Conservation (phyloP, 2,888 invertebrate genomes). For the Stratiomys singularior region DNA sequence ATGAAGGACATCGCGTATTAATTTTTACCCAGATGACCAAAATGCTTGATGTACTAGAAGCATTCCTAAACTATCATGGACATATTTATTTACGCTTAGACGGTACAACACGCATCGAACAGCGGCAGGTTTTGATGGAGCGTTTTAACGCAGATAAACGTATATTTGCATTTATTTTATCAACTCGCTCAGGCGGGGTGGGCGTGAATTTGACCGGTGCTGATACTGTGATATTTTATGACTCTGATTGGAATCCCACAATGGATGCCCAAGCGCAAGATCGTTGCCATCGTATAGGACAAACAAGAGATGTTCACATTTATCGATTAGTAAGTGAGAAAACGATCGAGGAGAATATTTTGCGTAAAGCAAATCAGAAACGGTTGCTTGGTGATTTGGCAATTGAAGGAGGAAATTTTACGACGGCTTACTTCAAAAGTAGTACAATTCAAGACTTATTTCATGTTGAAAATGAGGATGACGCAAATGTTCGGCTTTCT, state of each 20-base stretch:
- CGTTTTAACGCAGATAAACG: conserved; percentile 94
- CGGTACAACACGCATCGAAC: conserved; percentile 95
- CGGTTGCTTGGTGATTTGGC: conserved; percentile 94
- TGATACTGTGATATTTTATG: conserved; percentile 99
- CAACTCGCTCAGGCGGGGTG: conserved; percentile 96
- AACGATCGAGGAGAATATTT: conserved; percentile 98
- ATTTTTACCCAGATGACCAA: conserved; percentile 99
- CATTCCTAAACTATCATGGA: conserved; percentile 96
- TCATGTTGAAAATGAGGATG: conserved; percentile 76
- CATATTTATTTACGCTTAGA: conserved; percentile 96
- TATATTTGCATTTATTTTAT: conserved; percentile 97
- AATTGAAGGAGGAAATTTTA: conserved; percentile 99
- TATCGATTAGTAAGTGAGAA: conserved; percentile 96
- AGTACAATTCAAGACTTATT: conserved; percentile 95
- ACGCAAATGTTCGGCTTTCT: conserved; percentile 70
- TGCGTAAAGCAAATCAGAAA: conserved; percentile 99
- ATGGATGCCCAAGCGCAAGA: conserved; percentile 99
- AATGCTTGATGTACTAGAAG: conserved; percentile 98
- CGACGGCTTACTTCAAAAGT: conserved; percentile 93
- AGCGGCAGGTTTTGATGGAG: conserved; percentile 94
- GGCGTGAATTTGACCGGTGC: conserved; percentile 99
- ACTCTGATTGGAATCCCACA: conserved; percentile 99
- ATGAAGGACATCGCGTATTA: conserved; percentile 87
- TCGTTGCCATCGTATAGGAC: conserved; percentile 98
- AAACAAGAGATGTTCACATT: conserved; percentile 98